These are phyloP conservation scores for Latrodectus elegans DNA, from an alignment of 2,888 invertebrate genomes.

Conservation along the genomic window DNA sequence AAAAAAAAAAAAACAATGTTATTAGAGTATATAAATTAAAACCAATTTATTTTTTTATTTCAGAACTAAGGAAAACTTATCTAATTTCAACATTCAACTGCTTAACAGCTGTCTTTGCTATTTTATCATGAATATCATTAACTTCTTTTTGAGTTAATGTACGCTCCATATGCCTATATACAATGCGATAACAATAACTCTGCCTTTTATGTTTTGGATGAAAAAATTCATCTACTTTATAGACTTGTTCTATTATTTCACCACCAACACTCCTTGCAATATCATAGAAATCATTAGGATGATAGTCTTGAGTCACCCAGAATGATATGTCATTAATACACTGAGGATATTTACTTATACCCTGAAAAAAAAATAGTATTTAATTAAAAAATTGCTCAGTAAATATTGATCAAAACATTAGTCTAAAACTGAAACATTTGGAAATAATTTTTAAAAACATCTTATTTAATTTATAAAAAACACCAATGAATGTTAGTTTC, in stretches of 20 bases:
- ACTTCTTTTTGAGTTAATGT: slow-evolving; percentile 92
- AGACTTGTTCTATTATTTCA: slow-evolving; percentile 92
- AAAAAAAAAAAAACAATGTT: too few species aligned
- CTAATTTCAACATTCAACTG: slow-evolving; percentile 77
- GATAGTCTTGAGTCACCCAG: slow-evolving; percentile 85
- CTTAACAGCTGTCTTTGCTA: slow-evolving; percentile 79
- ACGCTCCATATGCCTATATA: slow-evolving; percentile 93
- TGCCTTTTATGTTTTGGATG: slow-evolving; percentile 87
- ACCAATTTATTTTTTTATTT: too few species aligned
- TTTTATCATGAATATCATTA: slow-evolving; percentile 85
- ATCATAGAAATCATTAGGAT: slow-evolving; percentile 83
- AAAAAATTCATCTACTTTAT: slow-evolving; percentile 87
- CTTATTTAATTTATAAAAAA: background rate
- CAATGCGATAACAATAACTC: slow-evolving; percentile 93
- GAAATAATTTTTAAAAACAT: background rate
- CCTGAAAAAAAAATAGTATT: slow-evolving; percentile 76
- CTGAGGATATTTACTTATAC: slow-evolving; percentile 89
- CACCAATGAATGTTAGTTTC: background rate
- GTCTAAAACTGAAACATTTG: background rate
- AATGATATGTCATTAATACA: slow-evolving; percentile 95
- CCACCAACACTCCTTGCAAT: slow-evolving; percentile 88
- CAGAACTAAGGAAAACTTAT: slow-evolving; percentile 20
- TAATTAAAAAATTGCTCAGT: background rate
- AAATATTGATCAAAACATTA: background rate
- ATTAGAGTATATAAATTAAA: too few species aligned